phyloP scores from a whole-genome alignment of 2,797 vertebrate species.

The Myotis pilosus region DNA sequence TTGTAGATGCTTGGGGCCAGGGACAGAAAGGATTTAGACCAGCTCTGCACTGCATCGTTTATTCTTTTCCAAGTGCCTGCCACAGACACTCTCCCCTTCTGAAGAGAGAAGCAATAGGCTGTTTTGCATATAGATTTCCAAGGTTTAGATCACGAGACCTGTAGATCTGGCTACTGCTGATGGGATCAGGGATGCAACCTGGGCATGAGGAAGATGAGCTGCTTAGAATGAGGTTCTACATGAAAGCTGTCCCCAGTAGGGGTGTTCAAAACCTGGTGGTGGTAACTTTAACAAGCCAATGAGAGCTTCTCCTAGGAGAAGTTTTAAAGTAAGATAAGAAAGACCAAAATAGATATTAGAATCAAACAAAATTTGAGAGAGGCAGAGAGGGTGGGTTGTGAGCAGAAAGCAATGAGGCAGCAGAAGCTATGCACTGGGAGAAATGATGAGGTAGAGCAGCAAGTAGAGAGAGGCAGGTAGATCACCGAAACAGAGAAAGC shows the following conservation, averaged over 20 bases:
- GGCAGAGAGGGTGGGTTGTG: background rate
- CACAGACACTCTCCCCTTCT: background rate
- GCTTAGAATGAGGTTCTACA: background rate
- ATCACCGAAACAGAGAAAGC: background rate
- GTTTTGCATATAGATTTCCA: background rate
- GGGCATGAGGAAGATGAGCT: background rate
- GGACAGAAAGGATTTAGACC: background rate
- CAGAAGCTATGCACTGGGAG: background rate
- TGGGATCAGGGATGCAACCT: background rate
- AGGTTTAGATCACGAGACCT: background rate
- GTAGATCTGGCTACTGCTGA: background rate
- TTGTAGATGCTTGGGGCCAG: slow-evolving; percentile 2
- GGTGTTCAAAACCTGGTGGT: background rate
- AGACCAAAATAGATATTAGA: background rate
- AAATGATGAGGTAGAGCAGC: background rate
- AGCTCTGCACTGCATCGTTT: background rate
- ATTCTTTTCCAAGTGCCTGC: background rate
- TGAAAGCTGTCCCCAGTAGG: background rate
- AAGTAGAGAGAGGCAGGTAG: background rate
- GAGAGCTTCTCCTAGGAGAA: background rate
- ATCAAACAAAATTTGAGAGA: background rate
- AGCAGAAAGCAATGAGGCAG: background rate
- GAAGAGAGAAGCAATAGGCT: background rate
- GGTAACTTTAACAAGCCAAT: background rate
- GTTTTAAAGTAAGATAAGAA: background rate